Conservation (phyloP, 2,797 vertebrate species). For the Triplophysa yarkandensis region DNA sequence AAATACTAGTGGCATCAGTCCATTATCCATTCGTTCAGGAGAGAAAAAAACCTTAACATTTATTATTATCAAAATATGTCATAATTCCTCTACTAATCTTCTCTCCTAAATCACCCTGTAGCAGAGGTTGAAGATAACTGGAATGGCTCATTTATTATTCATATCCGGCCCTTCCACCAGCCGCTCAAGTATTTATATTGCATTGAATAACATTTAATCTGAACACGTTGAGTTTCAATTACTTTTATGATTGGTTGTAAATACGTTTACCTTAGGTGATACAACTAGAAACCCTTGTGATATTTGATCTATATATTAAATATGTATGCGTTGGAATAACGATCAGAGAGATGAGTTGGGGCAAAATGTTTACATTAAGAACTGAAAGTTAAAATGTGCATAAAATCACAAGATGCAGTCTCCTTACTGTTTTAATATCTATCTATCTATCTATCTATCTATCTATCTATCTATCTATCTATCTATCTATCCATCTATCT, state of each 20-base stretch:
- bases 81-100: conserved; percentile 26
- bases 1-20: conserved; percentile 28
- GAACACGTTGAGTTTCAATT: neutral
- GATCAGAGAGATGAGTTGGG: neutral
- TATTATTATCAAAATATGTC: conserved; percentile 38
- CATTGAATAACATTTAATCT: conserved; percentile 5
- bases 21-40: conserved; percentile 35
- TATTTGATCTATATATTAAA: neutral
- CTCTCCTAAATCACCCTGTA: conserved; percentile 7
- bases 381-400: too few species aligned
- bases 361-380: neutral
- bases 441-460: too few species aligned
- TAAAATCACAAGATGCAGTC: too few species aligned
- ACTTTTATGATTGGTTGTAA: neutral
- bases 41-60: conserved; percentile 26
- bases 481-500: too few species aligned
- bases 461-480: too few species aligned
- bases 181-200: neutral
- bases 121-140: conserved; percentile 1
- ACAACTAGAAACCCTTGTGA: neutral
- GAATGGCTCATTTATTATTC: conserved; percentile 16
- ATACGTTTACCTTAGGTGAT: neutral
- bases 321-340: neutral
- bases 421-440: too few species aligned
- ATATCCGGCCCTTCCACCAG: neutral